phyloP scores from a whole-genome alignment of 2,888 invertebrate genomes.

The Fissipunctia ypsillon region DNA sequence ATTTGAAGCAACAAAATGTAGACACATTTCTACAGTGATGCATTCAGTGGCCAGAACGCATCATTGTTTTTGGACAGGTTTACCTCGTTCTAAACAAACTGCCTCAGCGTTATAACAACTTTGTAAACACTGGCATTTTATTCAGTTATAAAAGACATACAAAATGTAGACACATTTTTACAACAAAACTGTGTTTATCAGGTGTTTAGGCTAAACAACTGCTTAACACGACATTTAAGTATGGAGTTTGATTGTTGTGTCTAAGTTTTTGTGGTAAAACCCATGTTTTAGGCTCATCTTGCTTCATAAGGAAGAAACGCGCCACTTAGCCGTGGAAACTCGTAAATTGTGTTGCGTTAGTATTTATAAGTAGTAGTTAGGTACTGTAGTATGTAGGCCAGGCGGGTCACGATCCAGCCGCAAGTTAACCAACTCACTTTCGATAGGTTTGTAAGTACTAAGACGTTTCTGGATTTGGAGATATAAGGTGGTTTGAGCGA shows the following conservation, averaged over 20 bases:
- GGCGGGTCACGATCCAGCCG: conserved; percentile 60
- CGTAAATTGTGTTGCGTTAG: conserved; percentile 44
- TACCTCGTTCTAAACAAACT: conserved; percentile 5
- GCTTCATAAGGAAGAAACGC: conserved; percentile 40
- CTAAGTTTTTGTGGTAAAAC: too few species aligned
- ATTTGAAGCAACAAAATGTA: background rate
- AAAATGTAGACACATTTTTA: too few species aligned
- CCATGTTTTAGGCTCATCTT: conserved; percentile 28
- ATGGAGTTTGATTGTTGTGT: too few species aligned
- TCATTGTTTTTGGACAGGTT: conserved; percentile 1
- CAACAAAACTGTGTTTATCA: too few species aligned
- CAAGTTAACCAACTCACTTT: conserved; percentile 60
- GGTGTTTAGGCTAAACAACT: too few species aligned
- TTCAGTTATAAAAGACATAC: background rate
- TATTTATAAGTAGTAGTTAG: conserved; percentile 32
- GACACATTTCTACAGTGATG: background rate
- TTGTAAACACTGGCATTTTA: background rate
- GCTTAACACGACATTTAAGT: too few species aligned
- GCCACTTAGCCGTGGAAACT: conserved; percentile 18
- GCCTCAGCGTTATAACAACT: background rate
- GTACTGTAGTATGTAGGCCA: conserved; percentile 59
- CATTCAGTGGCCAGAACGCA: conserved; percentile 1
- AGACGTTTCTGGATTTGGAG: conserved; percentile 43
- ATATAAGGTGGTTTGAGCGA: background rate
- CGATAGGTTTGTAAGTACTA: conserved; percentile 32